These are phyloP conservation scores for Caenorhabditis parvicauda DNA, from an alignment of 2,888 invertebrate genomes.

Conservation along the genomic window DNA sequence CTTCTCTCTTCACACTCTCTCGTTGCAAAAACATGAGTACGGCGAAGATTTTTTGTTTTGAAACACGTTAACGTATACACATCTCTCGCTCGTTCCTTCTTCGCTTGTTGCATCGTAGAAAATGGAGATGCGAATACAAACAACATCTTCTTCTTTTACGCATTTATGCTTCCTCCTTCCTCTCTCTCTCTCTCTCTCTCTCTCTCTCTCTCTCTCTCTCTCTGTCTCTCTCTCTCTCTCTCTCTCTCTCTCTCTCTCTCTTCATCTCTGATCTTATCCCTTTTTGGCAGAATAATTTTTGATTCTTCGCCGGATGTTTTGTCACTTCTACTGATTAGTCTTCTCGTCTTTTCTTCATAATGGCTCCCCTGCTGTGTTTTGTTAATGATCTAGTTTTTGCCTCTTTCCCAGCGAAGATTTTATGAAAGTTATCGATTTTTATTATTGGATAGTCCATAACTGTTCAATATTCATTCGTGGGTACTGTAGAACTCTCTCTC, in stretches of 20 bases:
- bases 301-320: constrained; percentile 6
- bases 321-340: constrained; percentile 6
- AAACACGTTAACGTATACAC: not conserved
- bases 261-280: not conserved
- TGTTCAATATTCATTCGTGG: no score
- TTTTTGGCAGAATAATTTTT: not conserved
- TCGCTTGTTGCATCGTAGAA: not conserved
- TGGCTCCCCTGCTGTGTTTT: not conserved
- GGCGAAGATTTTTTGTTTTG: no score
- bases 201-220: not conserved
- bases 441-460: no score
- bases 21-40: no score
- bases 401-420: not conserved
- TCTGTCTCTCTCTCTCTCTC: not conserved
- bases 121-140: not conserved
- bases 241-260: not conserved
- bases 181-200: not conserved
- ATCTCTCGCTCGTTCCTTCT: not conserved
- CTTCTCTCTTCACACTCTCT: no score
- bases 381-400: not conserved
- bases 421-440: not conserved
- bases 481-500: not conserved
- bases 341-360: not conserved
- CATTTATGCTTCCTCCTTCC: constrained; percentile 6
- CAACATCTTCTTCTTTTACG: constrained; percentile 2